Evolutionary conservation across 2,888 invertebrate species (phyloP).

Genomic region (Cheilosia pagana): DNA sequence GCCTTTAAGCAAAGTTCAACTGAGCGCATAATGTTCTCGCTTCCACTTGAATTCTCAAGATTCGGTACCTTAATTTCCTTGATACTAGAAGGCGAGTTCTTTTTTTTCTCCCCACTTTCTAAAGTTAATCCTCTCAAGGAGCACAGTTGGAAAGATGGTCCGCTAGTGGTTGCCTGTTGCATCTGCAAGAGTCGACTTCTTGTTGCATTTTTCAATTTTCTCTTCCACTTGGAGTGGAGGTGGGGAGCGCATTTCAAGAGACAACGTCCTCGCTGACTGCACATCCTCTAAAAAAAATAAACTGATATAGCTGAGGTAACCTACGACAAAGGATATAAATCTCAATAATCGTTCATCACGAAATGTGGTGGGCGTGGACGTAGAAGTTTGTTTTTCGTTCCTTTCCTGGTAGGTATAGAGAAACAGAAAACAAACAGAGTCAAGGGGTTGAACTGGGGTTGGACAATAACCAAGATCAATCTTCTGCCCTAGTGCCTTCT

Average conservation of each 20-base stretch:
- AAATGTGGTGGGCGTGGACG: slow-evolving; percentile 63
- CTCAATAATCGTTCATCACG: slow-evolving; percentile 82
- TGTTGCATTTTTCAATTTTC: slow-evolving; percentile 66
- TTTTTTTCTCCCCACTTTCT: not conserved
- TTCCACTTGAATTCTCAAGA: slow-evolving; percentile 74
- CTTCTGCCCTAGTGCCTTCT: slow-evolving; percentile 27
- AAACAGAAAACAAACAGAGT: slow-evolving; percentile 49
- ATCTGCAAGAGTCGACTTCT: slow-evolving; percentile 42
- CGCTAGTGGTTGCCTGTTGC: slow-evolving; percentile 58
- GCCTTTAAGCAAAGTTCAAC: slow-evolving; percentile 64
- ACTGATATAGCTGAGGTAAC: slow-evolving; percentile 42
- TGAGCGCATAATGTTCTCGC: slow-evolving; percentile 73
- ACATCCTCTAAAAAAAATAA: slow-evolving; percentile 14
- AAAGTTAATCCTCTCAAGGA: slow-evolving; percentile 62
- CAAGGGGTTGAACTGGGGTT: slow-evolving; percentile 51
- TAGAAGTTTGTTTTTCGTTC: not conserved
- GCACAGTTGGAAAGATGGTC: not conserved
- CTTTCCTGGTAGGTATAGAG: slow-evolving; percentile 13
- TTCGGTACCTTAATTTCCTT: slow-evolving; percentile 72
- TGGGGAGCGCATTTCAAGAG: slow-evolving; percentile 11
- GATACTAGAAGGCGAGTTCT: slow-evolving; percentile 29
- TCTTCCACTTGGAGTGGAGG: slow-evolving; percentile 25
- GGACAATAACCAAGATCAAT: slow-evolving; percentile 59
- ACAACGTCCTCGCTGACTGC: not conserved
- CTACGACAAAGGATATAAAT: slow-evolving; percentile 79